These are phyloP conservation scores for Oxyscelio sp. DNA, from an alignment of 2,888 invertebrate species.

Conservation along the genomic window DNA sequence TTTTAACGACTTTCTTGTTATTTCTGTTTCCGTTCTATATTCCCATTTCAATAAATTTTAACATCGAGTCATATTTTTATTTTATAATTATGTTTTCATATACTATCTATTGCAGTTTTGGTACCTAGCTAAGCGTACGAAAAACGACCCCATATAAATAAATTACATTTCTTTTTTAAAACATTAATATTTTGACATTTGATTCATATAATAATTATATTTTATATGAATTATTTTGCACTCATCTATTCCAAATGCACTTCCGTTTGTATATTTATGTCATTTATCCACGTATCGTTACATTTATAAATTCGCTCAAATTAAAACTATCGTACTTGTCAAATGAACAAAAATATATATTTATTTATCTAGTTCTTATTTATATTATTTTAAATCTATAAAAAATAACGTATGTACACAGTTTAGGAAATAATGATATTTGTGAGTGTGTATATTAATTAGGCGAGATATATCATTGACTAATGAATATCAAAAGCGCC, in stretches of 20 bases:
- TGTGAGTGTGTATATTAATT: no score
- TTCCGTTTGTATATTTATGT: not conserved
- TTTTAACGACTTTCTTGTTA: constrained; percentile 49
- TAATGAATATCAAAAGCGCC: no score
- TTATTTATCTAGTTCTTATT: no score
- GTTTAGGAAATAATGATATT: no score
- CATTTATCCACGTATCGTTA: not conserved
- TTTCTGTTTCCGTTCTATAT: constrained; percentile 20
- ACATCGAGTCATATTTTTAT: constrained; percentile 82
- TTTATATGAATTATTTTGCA: constrained; percentile 5
- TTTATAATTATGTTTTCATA: constrained; percentile 78
- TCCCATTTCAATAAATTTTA: constrained; percentile 76
- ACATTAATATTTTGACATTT: constrained; percentile 20
- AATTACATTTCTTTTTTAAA: not conserved
- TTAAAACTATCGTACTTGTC: no score
- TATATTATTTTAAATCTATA: no score
- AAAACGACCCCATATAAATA: not conserved
- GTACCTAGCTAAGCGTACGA: constrained; percentile 55
- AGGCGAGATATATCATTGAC: no score
- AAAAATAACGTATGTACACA: no score
- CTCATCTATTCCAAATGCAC: not conserved
- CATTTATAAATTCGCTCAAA: not conserved
- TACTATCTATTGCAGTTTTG: constrained; percentile 81
- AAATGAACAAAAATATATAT: no score
- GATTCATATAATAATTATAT: constrained; percentile 6